Base-by-base conservation (phyloP, 2,888 invertebrate species). In the Elgonia sp. region DNA sequence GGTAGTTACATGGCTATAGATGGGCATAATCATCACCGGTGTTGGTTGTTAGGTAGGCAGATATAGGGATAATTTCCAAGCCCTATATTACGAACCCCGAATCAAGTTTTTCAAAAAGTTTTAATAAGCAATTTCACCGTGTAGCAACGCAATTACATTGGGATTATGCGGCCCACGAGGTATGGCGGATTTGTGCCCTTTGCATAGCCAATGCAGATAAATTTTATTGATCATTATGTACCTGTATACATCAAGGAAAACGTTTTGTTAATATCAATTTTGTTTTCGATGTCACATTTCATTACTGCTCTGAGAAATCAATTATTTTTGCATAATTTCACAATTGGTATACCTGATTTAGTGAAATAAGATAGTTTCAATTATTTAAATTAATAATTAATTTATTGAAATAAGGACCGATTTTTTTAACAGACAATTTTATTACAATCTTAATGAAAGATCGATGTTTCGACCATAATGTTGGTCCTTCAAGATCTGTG, bases 61-160 rank as follows among this genome's bases (percentile, higher is more conserved):
- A 92, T 92, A 92, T 92, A 91, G 93, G 93, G 93, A 93, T 94
- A 94, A 94, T 94, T 94, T 93, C 91, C 92, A 92, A 93, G 93
- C 93, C 93, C 92, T 91, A 92, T 92, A 93, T 94, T 94, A 94
- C 92, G 91, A 92, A 91, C 91, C 92, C 92, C 92, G 93, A 94
- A 94, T 94, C 93, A 93, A 93, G 93, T 93, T 94, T 94, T 93
- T 93, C 93, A 93, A 93, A 94, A 93, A 90, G 90, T 87, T 92
- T 93, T 94, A 94, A 94, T 94, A 94, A 94, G 94, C 94, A 94
- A 94, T 94, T 94, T 94, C 92, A 93, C 92, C 92, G 92, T 90
- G 91, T 92, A 91, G 92, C 91, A 90, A 91, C 91, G 92, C 92
- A 93, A 93, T 93, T 93, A 93, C 92, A 92, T 92, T 91, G 91